A percentile compares a stretch with the other conserved stretches of the same genome.
Evolutionary conservation across 2,888 invertebrate species (phyloP).

Genomic region (Drosophila macrospina): DNA sequence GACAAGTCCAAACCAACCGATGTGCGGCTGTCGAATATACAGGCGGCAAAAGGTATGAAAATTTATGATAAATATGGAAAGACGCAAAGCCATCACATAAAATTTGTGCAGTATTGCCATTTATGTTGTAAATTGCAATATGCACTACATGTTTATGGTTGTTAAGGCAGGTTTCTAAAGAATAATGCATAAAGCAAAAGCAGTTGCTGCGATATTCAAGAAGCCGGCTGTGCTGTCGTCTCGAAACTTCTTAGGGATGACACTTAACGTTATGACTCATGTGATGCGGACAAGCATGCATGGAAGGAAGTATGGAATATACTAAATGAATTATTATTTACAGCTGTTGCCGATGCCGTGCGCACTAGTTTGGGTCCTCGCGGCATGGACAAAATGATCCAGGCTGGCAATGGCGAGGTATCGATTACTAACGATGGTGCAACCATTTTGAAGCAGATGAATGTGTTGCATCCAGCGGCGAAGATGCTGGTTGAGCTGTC

Average conservation of each 20-base stretch:
- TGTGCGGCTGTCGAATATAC: slow-evolving; percentile 97
- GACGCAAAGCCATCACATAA: slow-evolving; percentile 19
- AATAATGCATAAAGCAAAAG: slow-evolving; percentile 39
- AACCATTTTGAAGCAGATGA: slow-evolving; percentile 99
- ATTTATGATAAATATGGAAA: slow-evolving; percentile 18
- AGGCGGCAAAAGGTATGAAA: slow-evolving; percentile 96
- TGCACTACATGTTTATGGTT: neutral
- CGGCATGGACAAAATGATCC: slow-evolving; percentile 99
- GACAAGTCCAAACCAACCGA: slow-evolving; percentile 97
- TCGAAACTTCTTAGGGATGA: slow-evolving; percentile 75
- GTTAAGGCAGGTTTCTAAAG: neutral
- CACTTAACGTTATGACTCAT: slow-evolving; percentile 65
- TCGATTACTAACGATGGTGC: slow-evolving; percentile 99
- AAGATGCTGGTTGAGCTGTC: slow-evolving; percentile 99
- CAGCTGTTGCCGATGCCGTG: slow-evolving; percentile 99
- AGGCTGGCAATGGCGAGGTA: slow-evolving; percentile 98
- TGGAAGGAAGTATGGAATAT: neutral
- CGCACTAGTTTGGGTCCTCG: slow-evolving; percentile 99
- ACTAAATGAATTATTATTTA: slow-evolving; percentile 29
- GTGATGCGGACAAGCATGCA: slow-evolving; percentile 40
- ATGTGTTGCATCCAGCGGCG: slow-evolving; percentile 98
- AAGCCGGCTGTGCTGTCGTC: slow-evolving; percentile 35
- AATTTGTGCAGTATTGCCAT: slow-evolving; percentile 18
- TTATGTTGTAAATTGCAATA: slow-evolving; percentile 25
- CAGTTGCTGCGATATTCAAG: slow-evolving; percentile 63